Conservation (phyloP, 2,113 vertebrate genomes). For the Potamarius usumacintae region DNA sequence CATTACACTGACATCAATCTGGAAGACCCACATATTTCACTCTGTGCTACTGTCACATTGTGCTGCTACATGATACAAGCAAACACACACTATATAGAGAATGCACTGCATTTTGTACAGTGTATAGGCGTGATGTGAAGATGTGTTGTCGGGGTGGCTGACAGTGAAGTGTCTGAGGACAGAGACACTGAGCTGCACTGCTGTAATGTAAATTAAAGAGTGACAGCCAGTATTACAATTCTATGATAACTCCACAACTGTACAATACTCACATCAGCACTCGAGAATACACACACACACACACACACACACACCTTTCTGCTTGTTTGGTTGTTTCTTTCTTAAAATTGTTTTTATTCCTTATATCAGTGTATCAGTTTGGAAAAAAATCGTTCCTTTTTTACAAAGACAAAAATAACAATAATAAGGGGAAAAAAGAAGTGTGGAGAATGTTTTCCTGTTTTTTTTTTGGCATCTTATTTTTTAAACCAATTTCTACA, state of each 20-base stretch:
- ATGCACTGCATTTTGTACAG: background rate
- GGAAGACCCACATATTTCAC: slow-evolving; percentile 17
- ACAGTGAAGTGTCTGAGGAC: background rate
- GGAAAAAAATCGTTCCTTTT: background rate
- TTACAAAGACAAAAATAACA: background rate
- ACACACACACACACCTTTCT: background rate
- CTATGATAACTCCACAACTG: background rate
- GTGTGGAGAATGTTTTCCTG: background rate
- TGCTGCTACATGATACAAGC: slow-evolving; percentile 18
- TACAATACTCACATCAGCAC: background rate
- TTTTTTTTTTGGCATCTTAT: too few species aligned
- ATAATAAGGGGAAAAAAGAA: background rate
- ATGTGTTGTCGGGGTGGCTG: background rate
- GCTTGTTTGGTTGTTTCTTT: background rate
- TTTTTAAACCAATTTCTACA: background rate
- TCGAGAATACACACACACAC: background rate
- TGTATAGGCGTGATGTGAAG: background rate
- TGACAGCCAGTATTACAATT: background rate
- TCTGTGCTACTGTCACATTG: slow-evolving; percentile 25
- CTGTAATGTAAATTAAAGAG: background rate
- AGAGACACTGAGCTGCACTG: background rate
- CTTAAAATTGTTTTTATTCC: background rate
- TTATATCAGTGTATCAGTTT: background rate
- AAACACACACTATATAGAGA: background rate
- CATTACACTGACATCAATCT: slow-evolving; percentile 21